phyloP scores from a whole-genome alignment of 2,113 vertebrate species.

The Python bivittatus region DNA sequence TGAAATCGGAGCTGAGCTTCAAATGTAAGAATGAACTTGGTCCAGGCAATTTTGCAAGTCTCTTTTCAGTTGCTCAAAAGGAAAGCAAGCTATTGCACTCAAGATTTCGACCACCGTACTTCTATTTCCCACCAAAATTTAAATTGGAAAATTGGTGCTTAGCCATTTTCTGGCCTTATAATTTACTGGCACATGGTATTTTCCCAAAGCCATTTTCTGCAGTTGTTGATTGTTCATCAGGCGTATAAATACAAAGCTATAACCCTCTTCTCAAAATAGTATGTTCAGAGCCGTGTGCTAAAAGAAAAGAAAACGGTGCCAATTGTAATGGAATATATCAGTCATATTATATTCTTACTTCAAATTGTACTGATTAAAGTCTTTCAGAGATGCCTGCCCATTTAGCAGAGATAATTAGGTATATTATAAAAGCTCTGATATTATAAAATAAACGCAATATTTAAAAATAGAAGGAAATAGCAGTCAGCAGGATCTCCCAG shows the following conservation, averaged over 20 bases:
- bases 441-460: slow-evolving; percentile 62
- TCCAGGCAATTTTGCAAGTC: slow-evolving; percentile 21
- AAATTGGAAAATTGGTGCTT: slow-evolving; percentile 51
- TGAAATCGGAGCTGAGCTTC: neutral
- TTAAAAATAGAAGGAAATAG: slow-evolving; percentile 51
- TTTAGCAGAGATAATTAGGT: slow-evolving; percentile 71
- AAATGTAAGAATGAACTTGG: neutral
- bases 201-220: slow-evolving; percentile 55
- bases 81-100: neutral
- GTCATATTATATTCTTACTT: slow-evolving; percentile 66
- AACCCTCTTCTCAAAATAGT: slow-evolving; percentile 44
- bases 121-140: slow-evolving; percentile 40
- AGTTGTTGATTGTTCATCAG: slow-evolving; percentile 52
- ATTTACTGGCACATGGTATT: slow-evolving; percentile 55
- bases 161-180: slow-evolving; percentile 45
- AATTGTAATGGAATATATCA: slow-evolving; percentile 54
- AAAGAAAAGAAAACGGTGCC: slow-evolving; percentile 57
- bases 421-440: slow-evolving; percentile 60
- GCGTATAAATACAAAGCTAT: slow-evolving; percentile 60
- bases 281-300: slow-evolving; percentile 45
- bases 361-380: slow-evolving; percentile 68
- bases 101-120: neutral
- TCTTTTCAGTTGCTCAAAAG: slow-evolving; percentile 40
- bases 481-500: slow-evolving; percentile 31
- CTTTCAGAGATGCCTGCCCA: slow-evolving; percentile 61